Conservation (phyloP, 2,113 vertebrate genomes). For the Ptilonorhynchus violaceus region DNA sequence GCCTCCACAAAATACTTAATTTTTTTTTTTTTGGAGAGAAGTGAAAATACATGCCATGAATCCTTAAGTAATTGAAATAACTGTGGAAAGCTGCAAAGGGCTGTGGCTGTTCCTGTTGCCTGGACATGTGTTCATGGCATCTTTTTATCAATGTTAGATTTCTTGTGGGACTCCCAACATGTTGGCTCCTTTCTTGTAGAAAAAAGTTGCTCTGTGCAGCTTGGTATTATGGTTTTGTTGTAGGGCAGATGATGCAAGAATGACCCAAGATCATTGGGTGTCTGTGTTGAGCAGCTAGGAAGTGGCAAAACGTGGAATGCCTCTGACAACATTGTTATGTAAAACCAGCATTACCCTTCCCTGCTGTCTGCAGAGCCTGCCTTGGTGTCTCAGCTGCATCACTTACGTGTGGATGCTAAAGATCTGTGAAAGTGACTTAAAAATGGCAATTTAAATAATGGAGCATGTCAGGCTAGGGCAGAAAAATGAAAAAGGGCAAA, state of each 20-base stretch:
- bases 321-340: not conserved
- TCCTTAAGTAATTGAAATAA: not conserved
- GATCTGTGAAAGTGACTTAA: not conserved
- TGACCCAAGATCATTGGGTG: not conserved
- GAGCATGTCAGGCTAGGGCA: not conserved
- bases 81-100: not conserved
- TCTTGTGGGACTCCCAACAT: not conserved
- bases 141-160: not conserved
- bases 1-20: not conserved
- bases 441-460: not conserved
- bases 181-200: not conserved
- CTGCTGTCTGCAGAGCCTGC: not conserved
- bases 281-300: not conserved
- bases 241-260: not conserved
- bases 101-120: not conserved
- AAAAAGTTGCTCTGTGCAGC: not conserved
- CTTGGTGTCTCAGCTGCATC: not conserved
- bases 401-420: not conserved
- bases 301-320: not conserved
- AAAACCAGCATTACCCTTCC: not conserved
- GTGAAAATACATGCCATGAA: not conserved
- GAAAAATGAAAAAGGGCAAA: not conserved
- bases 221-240: not conserved
- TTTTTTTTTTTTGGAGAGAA: not conserved
- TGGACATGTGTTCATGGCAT: not conserved